Percentiles rank a stretch among this genome's conserved stretches.
phyloP scores from a whole-genome alignment of 2,113 vertebrate genomes.

The Alosa alosa region DNA sequence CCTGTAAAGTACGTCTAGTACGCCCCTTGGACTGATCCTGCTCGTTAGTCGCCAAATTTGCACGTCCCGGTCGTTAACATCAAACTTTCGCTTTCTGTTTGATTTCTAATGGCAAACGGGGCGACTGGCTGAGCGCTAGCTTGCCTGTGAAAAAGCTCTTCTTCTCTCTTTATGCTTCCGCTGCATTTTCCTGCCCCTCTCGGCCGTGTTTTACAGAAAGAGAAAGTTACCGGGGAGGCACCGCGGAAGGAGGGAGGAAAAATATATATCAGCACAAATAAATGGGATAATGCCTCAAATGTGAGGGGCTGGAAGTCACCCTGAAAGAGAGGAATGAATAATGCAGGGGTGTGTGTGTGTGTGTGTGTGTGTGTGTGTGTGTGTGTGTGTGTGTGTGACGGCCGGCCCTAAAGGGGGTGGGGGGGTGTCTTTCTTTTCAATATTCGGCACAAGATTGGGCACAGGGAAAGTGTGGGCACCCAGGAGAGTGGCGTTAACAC shows the following conservation, averaged over 20 bases:
- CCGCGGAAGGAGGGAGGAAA: neutral
- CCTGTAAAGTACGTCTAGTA: neutral
- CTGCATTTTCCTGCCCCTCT: neutral
- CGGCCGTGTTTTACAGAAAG: neutral
- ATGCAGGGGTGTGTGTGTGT: neutral
- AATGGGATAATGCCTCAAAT: conserved; percentile 14
- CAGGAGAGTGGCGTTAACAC: neutral
- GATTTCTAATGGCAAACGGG: neutral
- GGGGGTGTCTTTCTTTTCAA: too few relatives aligned
- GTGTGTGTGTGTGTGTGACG: neutral
- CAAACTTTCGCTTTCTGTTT: neutral
- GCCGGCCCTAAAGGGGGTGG: too few relatives aligned
- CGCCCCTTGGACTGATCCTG: neutral
- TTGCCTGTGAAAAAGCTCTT: neutral
- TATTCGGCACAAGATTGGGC: neutral
- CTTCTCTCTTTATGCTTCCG: neutral
- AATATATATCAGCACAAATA: conserved; percentile 13
- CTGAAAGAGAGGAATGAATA: conserved; percentile 8
- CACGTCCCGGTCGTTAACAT: neutral
- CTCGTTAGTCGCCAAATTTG: neutral
- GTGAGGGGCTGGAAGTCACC: conserved; percentile 6
- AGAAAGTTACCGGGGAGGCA: neutral
- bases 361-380: neutral
- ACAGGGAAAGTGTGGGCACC: neutral
- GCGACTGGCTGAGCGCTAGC: neutral